Base-by-base conservation (phyloP, 1,140 invertebrate genomes). In the Chironomus tepperi region DNA sequence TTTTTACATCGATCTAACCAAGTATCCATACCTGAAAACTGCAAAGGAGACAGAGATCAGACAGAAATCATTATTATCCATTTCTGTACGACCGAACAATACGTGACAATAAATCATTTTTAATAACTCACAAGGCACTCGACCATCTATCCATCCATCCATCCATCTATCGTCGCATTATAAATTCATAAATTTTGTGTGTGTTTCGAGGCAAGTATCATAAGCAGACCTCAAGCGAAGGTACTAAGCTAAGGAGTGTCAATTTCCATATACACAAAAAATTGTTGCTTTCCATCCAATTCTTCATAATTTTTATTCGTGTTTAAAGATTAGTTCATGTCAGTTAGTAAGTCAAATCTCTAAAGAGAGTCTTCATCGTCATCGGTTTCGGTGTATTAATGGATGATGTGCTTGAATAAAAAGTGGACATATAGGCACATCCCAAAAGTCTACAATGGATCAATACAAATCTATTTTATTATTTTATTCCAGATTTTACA, bases 91-190 rank as follows among this genome's bases (percentile, higher is more conserved):
- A 12, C 12, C 47, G n/a, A 57, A 57, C 47, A 57, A 57, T 57
- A 57, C 47, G 47, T 57, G 47, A 57, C 47, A 57, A 57, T 57
- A 57, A 57, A 57, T 57, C 47, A 57, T 57, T 57, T 57, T 57
- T 57, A 57, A 57, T 57, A 57, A 57, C 47, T 57, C 47, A 57
- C 47, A 57, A 47, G 9, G 15, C 7, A 47, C 43, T 10, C 43
- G 15, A 47, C 43, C 47, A 57, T 57, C 47, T n/a, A 57, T 57
- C 47, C 47, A 57, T 47, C 43, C 43, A 47, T 57, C 47, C 12
- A 57, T 47, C 43, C 15, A 47, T 47, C 43, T 47, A 47, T 57
- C 47, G 47, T 57, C 47, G n/a, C n/a, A 57, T 57, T 57, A 57
- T 57, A 57, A 57, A 57, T 57, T 57, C 47, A 57, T 57, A 57